A percentile compares a stretch with the other conserved stretches of the same genome.
phyloP scores from a whole-genome alignment of 2,888 invertebrate species.

The Cheiracanthium punctorium region DNA sequence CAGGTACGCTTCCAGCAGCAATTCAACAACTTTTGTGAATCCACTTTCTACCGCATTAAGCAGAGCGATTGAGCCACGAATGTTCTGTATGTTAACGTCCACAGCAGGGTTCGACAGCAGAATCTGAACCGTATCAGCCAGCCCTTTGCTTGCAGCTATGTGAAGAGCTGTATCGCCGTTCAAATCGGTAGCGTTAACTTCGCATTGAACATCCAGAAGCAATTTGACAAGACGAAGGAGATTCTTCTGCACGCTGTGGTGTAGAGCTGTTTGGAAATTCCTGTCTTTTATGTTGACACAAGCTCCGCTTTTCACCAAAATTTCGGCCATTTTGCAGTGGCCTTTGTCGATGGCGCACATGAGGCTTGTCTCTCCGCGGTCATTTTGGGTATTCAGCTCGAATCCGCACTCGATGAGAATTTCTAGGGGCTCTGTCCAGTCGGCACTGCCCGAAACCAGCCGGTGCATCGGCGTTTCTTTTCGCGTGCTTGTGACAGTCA shows the following conservation, averaged over 20 bases:
- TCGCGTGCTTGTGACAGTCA: slow-evolving; percentile 38
- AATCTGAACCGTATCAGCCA: slow-evolving; percentile 46
- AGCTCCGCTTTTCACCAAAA: slow-evolving; percentile 49
- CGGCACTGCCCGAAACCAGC: slow-evolving; percentile 31
- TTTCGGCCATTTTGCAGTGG: slow-evolving; percentile 29
- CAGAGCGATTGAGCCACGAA: slow-evolving; percentile 57
- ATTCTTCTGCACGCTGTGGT: slow-evolving; percentile 73
- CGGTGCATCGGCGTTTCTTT: slow-evolving; percentile 70
- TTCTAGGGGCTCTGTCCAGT: slow-evolving; percentile 51
- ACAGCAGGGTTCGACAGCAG: slow-evolving; percentile 34
- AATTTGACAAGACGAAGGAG: slow-evolving; percentile 63
- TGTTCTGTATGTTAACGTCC: slow-evolving; percentile 59
- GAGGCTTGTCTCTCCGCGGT: slow-evolving; percentile 67
- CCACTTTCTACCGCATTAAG: slow-evolving; percentile 71
- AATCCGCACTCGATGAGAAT: slow-evolving; percentile 57
- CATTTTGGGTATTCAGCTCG: slow-evolving; percentile 69
- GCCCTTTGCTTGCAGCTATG: slow-evolving; percentile 71
- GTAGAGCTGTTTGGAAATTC: slow-evolving; percentile 72
- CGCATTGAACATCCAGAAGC: slow-evolving; percentile 70
- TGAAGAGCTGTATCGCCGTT: slow-evolving; percentile 71
- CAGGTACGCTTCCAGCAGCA: slow-evolving; percentile 41
- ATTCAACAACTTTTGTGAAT: slow-evolving; percentile 64
- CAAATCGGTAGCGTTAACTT: slow-evolving; percentile 70
- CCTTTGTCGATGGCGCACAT: slow-evolving; percentile 68
- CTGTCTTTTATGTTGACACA: slow-evolving; percentile 68